Conservation (phyloP, 2,797 vertebrate species). For the Staurois parvus region DNA sequence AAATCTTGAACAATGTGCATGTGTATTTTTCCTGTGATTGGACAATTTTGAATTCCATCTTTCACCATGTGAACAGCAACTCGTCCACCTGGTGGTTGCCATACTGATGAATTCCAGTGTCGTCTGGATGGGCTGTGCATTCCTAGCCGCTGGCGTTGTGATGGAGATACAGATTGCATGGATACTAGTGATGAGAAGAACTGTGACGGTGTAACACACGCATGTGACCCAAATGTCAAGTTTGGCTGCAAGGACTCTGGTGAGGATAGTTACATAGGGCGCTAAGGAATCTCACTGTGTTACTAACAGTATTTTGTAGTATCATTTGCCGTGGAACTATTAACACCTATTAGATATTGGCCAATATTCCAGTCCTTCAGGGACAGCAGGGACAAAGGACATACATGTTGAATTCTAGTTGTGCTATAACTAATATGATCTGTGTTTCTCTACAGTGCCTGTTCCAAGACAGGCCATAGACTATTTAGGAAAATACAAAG, state of each 20-base stretch:
- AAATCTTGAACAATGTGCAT: neutral
- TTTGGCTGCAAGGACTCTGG: conserved; percentile 95
- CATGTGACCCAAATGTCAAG: conserved; percentile 91
- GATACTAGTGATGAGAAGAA: conserved; percentile 95
- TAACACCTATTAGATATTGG: too few relatives aligned
- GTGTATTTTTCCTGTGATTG: neutral
- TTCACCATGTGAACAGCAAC: conserved; percentile 78
- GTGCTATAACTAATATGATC: too few relatives aligned
- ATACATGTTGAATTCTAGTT: too few relatives aligned
- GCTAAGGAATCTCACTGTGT: too few relatives aligned
- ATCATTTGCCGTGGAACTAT: too few relatives aligned
- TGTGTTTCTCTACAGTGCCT: too few relatives aligned
- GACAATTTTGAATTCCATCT: neutral
- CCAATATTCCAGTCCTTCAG: too few relatives aligned
- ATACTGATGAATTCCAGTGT: conserved; percentile 95
- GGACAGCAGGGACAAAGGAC: too few relatives aligned
- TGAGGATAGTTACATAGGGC: conserved; percentile 65
- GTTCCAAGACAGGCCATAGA: neutral
- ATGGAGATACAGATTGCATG: conserved; percentile 96
- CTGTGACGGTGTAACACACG: conserved; percentile 92
- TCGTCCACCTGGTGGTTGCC: conserved; percentile 93
- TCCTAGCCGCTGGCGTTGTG: conserved; percentile 95
- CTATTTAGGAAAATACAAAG: neutral
- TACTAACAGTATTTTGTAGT: too few relatives aligned
- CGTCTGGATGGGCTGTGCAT: conserved; percentile 93